phyloP scores from a whole-genome alignment of 2,113 vertebrate genomes.

The Alosa alosa region DNA sequence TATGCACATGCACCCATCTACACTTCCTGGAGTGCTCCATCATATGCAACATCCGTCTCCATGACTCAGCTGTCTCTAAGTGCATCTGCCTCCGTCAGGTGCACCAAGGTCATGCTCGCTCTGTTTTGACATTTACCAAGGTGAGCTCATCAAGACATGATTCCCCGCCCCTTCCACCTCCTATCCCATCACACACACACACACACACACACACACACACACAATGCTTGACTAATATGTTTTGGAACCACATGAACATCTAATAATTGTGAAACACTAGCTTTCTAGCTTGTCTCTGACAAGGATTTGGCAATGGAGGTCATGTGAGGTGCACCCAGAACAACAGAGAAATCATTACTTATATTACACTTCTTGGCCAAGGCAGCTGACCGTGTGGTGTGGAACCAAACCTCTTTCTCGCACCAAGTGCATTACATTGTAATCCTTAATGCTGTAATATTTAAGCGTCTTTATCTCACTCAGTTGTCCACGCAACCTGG shows the following conservation, averaged over 20 bases:
- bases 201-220: not conserved
- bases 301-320: not conserved
- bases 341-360: not conserved
- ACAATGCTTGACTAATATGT: not conserved
- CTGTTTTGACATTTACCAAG: too few relatives aligned
- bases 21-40: too few relatives aligned
- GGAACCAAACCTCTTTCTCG: not conserved
- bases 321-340: not conserved
- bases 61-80: too few relatives aligned
- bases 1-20: too few relatives aligned
- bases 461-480: not conserved
- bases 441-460: constrained; percentile 7
- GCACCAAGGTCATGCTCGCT: too few relatives aligned
- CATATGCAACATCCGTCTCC: too few relatives aligned
- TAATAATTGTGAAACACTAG: not conserved
- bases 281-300: not conserved
- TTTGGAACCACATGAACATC: not conserved
- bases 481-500: not conserved
- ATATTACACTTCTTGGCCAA: not conserved
- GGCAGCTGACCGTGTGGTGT: not conserved
- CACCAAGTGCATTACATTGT: not conserved
- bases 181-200: too few relatives aligned
- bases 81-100: too few relatives aligned
- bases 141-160: too few relatives aligned
- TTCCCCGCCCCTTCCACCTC: too few relatives aligned